These are phyloP conservation scores for Spilarctia lutea DNA, from an alignment of 2,888 invertebrate genomes.

Conservation along the genomic window DNA sequence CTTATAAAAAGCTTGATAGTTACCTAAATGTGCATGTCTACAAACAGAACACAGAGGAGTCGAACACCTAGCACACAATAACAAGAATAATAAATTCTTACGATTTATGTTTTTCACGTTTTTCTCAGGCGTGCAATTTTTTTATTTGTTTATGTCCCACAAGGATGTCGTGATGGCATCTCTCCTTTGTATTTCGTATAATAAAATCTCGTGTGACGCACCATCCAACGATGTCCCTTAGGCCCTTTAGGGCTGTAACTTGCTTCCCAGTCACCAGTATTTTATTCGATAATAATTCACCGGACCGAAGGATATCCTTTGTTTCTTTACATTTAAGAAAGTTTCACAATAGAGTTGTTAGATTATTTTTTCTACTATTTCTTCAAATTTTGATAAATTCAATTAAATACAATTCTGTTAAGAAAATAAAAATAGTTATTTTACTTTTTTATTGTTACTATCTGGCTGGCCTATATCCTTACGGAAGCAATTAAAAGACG, in stretches of 20 bases:
- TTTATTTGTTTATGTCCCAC: constrained; percentile 63
- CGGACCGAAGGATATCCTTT: constrained; percentile 65
- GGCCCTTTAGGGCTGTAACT: constrained; percentile 78
- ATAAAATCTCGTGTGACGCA: constrained; percentile 78
- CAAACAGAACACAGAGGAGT: background rate
- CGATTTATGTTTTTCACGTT: constrained; percentile 36
- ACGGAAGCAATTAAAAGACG: background rate
- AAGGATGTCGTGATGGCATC: constrained; percentile 65
- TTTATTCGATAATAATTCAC: constrained; percentile 79
- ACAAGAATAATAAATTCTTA: constrained; percentile 28
- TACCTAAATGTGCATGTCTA: background rate
- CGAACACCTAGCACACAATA: constrained; percentile 6
- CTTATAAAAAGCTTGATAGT: background rate
- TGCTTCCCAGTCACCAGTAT: constrained; percentile 76
- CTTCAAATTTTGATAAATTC: too few relatives aligned
- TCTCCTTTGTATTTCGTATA: constrained; percentile 72
- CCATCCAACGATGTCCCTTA: constrained; percentile 61
- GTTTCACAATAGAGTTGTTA: constrained; percentile 58
- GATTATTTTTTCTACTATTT: background rate
- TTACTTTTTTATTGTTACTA: too few relatives aligned
- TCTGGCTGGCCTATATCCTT: background rate
- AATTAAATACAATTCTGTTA: too few relatives aligned
- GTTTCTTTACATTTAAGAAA: constrained; percentile 71
- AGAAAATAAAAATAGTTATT: too few relatives aligned
- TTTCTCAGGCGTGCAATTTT: constrained; percentile 59